Evolutionary conservation across 2,113 vertebrate genomes (phyloP).

Genomic region (Ptychochromis oligacanthus): DNA sequence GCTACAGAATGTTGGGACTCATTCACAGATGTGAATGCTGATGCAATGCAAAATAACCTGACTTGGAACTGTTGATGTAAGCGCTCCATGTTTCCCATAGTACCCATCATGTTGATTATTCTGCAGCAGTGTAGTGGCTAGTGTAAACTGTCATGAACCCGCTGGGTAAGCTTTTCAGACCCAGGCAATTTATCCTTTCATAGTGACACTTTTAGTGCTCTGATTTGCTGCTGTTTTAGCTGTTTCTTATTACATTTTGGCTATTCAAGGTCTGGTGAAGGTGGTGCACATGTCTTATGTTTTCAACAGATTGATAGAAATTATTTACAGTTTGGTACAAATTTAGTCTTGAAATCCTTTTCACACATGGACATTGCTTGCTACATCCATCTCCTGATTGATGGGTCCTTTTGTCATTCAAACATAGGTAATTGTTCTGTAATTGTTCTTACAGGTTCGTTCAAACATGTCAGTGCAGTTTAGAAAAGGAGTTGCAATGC

Average conservation of each 20-base stretch:
- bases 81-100: constrained; percentile 22
- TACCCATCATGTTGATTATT: constrained; percentile 39
- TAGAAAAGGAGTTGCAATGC: background rate
- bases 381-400: background rate
- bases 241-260: background rate
- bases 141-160: constrained; percentile 31
- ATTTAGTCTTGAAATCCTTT: background rate
- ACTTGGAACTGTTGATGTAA: constrained; percentile 36
- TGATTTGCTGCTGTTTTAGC: background rate
- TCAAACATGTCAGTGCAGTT: background rate
- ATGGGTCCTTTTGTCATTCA: background rate
- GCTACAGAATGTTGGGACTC: background rate
- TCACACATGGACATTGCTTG: background rate
- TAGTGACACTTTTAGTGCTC: background rate
- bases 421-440: background rate
- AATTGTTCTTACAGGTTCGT: background rate
- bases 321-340: background rate
- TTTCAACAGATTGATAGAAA: background rate
- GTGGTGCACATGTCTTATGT: background rate
- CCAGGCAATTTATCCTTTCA: background rate
- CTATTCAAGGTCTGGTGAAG: background rate
- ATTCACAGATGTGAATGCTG: constrained; percentile 29
- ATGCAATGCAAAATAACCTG: constrained; percentile 24
- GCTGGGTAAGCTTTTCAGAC: constrained; percentile 12
- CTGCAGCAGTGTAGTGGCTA: background rate